Conservation (phyloP, 2,888 invertebrate species). For the Dexiosoma caninum region DNA sequence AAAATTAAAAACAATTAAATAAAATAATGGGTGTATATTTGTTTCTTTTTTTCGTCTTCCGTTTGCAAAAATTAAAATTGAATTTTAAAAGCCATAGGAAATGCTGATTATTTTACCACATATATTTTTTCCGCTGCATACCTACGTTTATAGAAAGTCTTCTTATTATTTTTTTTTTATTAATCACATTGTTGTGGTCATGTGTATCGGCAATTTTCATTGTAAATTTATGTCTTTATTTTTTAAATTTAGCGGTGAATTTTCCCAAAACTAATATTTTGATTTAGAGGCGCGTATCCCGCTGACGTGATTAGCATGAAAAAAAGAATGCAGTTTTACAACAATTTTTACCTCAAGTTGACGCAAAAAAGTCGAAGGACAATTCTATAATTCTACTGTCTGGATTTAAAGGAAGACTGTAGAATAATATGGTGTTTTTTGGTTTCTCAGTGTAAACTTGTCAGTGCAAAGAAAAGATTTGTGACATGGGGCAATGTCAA, state of each 20-base stretch:
- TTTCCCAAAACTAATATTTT: not conserved
- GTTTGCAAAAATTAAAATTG: not conserved
- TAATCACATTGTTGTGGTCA: not conserved
- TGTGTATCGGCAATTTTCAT: not conserved
- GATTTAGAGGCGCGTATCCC: no score
- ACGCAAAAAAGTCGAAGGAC: no score
- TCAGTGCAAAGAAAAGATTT: no score
- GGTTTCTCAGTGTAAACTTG: no score
- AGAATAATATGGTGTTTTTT: no score
- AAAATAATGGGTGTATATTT: conserved; percentile 1
- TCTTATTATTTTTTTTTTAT: not conserved
- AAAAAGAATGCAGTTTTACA: no score
- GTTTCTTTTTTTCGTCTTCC: not conserved
- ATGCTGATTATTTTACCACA: not conserved
- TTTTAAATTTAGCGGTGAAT: not conserved
- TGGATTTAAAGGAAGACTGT: no score
- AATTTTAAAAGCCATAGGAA: not conserved
- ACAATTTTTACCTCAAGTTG: no score
- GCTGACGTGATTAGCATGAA: no score
- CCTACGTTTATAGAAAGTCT: conserved; percentile 11
- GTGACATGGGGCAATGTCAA: no score
- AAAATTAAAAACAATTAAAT: conserved; percentile 17
- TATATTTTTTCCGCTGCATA: not conserved
- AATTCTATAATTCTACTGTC: no score
- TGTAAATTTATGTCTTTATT: not conserved